phyloP scores from a whole-genome alignment of 1,140 invertebrate genomes.

The Drosophila watanabei region DNA sequence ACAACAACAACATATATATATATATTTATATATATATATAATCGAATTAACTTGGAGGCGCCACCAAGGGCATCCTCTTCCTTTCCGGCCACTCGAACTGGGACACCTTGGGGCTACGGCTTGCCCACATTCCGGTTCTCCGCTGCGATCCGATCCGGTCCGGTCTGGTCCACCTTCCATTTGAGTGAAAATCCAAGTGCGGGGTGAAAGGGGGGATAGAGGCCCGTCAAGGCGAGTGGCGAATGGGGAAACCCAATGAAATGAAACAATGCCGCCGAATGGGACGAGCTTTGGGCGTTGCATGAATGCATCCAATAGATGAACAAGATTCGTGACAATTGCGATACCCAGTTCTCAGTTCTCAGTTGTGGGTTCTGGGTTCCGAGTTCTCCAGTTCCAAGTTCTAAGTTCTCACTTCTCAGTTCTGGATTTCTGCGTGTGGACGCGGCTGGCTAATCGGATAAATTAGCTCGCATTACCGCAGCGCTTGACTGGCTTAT shows the following conservation, averaged over 20 bases:
- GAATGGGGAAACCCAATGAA: conserved; percentile 27
- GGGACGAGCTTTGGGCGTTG: conserved; percentile 33
- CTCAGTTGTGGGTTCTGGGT: neutral
- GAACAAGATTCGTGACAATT: conserved; percentile 49
- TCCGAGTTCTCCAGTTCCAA: neutral
- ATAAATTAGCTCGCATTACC: conserved; percentile 71
- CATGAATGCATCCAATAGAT: conserved; percentile 54
- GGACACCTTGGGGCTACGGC: conserved; percentile 12
- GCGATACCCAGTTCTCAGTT: neutral
- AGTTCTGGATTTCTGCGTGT: conserved; percentile 10
- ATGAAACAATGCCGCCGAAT: conserved; percentile 31
- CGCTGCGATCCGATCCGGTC: neutral
- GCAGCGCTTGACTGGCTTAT: conserved; percentile 39
- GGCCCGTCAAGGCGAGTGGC: neutral
- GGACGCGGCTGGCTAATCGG: conserved; percentile 64
- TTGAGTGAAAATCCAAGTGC: neutral
- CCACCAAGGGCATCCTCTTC: conserved; percentile 13
- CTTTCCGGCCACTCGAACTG: conserved; percentile 25
- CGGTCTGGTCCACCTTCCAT: conserved; percentile 35
- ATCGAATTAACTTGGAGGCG: neutral
- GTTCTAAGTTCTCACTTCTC: neutral
- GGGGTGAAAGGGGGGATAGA: neutral
- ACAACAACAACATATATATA: too few species aligned
- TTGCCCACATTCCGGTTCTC: conserved; percentile 26
- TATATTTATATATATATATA: neutral